These are phyloP conservation scores for Magallana ariakensis DNA, from an alignment of 1,140 invertebrate genomes.

Conservation along the genomic window DNA sequence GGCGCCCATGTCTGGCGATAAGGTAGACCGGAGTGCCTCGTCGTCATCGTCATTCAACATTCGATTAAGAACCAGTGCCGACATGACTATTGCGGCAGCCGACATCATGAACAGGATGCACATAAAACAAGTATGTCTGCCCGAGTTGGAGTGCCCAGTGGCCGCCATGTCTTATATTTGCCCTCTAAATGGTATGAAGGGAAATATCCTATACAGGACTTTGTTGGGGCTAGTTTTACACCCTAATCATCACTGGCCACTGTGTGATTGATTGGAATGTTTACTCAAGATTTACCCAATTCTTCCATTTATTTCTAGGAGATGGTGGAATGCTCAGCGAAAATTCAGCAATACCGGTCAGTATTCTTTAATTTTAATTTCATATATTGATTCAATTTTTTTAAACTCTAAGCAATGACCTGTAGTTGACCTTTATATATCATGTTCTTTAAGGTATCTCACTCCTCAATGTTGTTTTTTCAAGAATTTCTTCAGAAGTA, in stretches of 20 bases:
- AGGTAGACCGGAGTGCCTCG: not conserved
- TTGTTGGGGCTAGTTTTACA: not conserved
- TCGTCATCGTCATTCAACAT: constrained; percentile 8
- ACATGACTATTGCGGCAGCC: not conserved
- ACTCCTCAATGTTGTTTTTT: too few species aligned
- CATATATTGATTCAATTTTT: too few species aligned
- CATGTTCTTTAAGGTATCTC: too few species aligned
- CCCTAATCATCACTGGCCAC: too few species aligned
- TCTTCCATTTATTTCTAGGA: not conserved
- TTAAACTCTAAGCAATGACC: too few species aligned
- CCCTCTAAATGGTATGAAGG: too few species aligned
- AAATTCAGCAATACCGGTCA: too few species aligned
- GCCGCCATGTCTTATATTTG: not conserved
- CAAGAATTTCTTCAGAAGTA: too few species aligned
- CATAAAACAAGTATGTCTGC: constrained; percentile 14
- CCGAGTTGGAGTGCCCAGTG: not conserved
- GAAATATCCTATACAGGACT: not conserved
- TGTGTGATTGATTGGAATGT: not conserved
- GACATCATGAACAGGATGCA: not conserved
- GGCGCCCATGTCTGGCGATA: not conserved
- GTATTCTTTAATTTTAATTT: too few species aligned
- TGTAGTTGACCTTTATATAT: too few species aligned
- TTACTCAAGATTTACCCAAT: not conserved
- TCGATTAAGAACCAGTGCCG: not conserved
- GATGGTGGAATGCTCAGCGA: not conserved